Base-by-base conservation (phyloP, 2,797 vertebrate genomes). In the Anguilla anguilla region DNA sequence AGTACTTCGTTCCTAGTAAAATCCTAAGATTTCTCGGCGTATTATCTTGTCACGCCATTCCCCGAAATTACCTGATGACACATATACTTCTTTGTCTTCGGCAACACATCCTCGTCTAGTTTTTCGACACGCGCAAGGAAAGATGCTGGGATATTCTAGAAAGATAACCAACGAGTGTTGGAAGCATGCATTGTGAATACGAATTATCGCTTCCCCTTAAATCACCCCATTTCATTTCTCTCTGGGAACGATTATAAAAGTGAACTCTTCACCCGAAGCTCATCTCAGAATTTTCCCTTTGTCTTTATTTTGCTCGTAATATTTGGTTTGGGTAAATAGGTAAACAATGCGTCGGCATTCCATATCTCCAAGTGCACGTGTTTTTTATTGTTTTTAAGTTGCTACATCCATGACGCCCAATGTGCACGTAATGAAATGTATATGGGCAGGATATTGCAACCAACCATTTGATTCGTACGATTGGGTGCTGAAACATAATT, bases 1-100 rank as follows among this genome's bases (percentile, higher is more conserved):
- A 99, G 98, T 98, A 88, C 31, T 88, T 59, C 31, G 28, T 84
- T 57, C 1, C 74, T 25, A 6, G 35, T 49, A 1, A 74, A 49
- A 81, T 49, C 13, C 15, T 28, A 6, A 72, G 6, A 31, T 72
- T 72, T 72, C 28, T 77, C 35, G 6, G 35, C 6, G 43, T 81
- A 35, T 74, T 35, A n/a, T 43, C 19, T 81, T 77, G 72, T 35
- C 72, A 39, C 77, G 1, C 19, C 13, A 49, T 46, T 46, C 2
- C 4, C 77, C 5, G 39, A 46, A 25, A 46, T 49, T 49, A 25
- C 49, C 19, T 49, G 77, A 9, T 46, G 35, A 49, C 17, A 46
- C 25, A 81, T 17, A 22, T 35, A 81, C 77, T 17, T 7, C 0
- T 19, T 81, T 81, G 39, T 46, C 39, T 46, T 46, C 39, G 15